Percentiles rank a stretch among this genome's conserved stretches.
Conservation (phyloP, 2,113 vertebrate species). For the Motacilla alba region DNA sequence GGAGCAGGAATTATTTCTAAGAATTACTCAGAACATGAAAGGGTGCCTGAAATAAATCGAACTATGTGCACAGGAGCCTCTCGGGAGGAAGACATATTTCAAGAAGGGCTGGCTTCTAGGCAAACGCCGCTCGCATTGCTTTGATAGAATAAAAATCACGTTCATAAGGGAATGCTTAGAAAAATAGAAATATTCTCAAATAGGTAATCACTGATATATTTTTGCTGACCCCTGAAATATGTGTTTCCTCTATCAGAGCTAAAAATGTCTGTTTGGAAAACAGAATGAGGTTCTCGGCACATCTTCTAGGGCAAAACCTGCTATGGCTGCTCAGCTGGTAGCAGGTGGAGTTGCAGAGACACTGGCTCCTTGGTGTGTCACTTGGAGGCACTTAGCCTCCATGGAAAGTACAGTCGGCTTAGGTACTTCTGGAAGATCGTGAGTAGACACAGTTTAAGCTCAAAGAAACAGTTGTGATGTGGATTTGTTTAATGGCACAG, state of each 20-base stretch:
- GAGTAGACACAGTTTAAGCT: neutral
- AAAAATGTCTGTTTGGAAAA: constrained; percentile 30
- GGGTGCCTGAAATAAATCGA: neutral
- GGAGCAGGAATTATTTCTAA: neutral
- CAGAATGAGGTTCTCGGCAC: neutral
- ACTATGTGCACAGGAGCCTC: neutral
- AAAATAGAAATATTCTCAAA: neutral
- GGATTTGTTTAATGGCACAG: neutral
- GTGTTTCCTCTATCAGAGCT: neutral
- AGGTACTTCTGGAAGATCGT: neutral
- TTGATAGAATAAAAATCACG: neutral
- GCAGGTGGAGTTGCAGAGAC: constrained; percentile 38
- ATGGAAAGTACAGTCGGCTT: neutral
- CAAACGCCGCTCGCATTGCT: rapidly evolving
- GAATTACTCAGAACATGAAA: neutral
- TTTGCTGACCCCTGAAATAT: neutral
- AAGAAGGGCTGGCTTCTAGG: neutral
- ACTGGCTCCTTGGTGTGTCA: neutral
- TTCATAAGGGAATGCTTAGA: neutral
- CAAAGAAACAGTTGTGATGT: neutral
- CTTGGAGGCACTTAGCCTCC: neutral
- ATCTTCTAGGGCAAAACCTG: neutral
- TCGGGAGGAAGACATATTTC: constrained; percentile 60
- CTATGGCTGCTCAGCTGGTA: constrained; percentile 17
- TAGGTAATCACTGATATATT: neutral